A percentile compares a stretch with the other conserved stretches of the same genome.
phyloP scores from a whole-genome alignment of 2,888 invertebrate species.

The Tiliacea citrago region DNA sequence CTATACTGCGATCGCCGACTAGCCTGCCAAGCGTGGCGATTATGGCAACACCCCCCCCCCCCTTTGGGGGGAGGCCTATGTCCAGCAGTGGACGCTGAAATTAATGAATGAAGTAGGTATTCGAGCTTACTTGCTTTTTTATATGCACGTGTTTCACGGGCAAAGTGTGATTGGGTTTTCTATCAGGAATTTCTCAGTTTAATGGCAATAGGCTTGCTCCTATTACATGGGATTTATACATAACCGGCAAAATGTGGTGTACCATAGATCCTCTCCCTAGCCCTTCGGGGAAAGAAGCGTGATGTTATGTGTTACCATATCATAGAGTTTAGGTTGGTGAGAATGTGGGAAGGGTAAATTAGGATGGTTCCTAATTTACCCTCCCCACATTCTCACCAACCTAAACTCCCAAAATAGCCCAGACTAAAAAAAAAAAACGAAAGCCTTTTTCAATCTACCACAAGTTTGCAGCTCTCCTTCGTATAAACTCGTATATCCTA shows the following conservation, averaged over 20 bases:
- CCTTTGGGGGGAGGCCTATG: too few species aligned
- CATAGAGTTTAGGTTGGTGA: too few species aligned
- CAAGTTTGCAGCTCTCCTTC: constrained; percentile 28
- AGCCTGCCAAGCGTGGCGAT: too few species aligned
- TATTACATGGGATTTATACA: not conserved
- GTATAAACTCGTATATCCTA: constrained; percentile 23
- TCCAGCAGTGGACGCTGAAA: too few species aligned
- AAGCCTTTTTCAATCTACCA: constrained; percentile 46
- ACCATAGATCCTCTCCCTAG: too few species aligned
- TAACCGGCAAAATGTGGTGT: not conserved
- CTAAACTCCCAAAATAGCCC: not conserved
- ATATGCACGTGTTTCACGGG: too few species aligned
- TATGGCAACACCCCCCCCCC: too few species aligned
- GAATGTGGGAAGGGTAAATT: too few species aligned
- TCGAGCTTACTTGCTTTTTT: too few species aligned
- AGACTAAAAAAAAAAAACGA: not conserved
- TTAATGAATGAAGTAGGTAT: too few species aligned
- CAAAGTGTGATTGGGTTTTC: too few species aligned
- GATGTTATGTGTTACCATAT: not conserved
- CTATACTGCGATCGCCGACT: too few species aligned
- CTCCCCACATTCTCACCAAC: not conserved
- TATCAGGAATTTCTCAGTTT: not conserved
- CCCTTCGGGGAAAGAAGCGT: not conserved
- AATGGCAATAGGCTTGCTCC: not conserved
- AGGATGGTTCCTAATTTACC: not conserved